Conservation (phyloP, 2,113 vertebrate species). For the Falcunculus frontatus region DNA sequence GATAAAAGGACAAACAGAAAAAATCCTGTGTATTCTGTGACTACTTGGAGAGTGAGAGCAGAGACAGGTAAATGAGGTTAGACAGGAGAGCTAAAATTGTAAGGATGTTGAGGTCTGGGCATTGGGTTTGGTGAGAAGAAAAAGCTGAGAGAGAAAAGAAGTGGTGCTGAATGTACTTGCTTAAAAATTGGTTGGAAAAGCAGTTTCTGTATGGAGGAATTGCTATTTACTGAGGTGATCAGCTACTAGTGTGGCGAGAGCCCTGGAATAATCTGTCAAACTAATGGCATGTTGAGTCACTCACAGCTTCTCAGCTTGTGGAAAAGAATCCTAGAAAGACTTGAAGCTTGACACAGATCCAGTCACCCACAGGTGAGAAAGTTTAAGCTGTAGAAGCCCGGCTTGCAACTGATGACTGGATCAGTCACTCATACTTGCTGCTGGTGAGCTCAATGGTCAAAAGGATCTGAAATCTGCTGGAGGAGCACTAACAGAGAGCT, state of each 20-base stretch:
- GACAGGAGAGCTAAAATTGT: background rate
- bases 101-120: background rate
- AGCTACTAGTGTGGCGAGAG: background rate
- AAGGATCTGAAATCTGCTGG: background rate
- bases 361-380: background rate
- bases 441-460: background rate
- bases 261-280: constrained; percentile 15
- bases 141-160: background rate
- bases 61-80: background rate
- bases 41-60: background rate
- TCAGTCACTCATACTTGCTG: background rate
- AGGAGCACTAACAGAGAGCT: background rate
- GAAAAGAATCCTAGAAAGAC: constrained; percentile 29
- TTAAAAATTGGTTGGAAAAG: background rate
- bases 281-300: constrained; percentile 38
- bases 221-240: background rate
- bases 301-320: background rate
- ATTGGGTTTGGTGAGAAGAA: background rate
- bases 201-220: background rate
- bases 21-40: background rate
- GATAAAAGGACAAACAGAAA: background rate
- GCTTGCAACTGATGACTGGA: background rate
- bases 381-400: background rate
- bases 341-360: background rate
- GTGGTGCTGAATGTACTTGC: background rate